Evolutionary conservation across 2,888 invertebrate species (phyloP).

Genomic region (Abscondita cerata): DNA sequence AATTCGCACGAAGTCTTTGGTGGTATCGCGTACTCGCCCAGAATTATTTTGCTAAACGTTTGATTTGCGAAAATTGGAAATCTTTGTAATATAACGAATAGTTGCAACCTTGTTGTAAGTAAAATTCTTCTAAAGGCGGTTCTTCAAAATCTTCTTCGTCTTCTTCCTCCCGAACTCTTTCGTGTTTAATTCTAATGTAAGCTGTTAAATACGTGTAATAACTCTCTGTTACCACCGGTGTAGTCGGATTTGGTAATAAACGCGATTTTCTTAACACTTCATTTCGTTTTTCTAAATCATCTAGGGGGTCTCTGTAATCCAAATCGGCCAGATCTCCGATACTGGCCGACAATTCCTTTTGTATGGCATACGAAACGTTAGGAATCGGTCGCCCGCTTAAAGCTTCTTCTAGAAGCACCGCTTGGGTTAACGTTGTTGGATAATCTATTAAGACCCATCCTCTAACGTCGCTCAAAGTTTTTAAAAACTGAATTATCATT

Average conservation of each 20-base stretch:
- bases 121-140: constrained; percentile 65
- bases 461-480: constrained; percentile 57
- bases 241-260: constrained; percentile 63
- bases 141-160: constrained; percentile 57
- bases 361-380: constrained; percentile 39
- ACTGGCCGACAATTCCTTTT: constrained; percentile 31
- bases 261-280: constrained; percentile 61
- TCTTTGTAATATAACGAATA: constrained; percentile 66
- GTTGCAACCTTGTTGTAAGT: constrained; percentile 64
- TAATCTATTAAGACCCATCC: constrained; percentile 73
- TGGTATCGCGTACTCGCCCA: constrained; percentile 55
- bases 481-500: constrained; percentile 68
- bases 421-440: constrained; percentile 66
- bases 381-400: constrained; percentile 64
- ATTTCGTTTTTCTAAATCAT: constrained; percentile 50
- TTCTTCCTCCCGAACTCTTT: neutral
- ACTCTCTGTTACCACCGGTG: constrained; percentile 50
- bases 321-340: constrained; percentile 45
- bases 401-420: constrained; percentile 66
- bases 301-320: constrained; percentile 32
- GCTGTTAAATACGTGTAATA: constrained; percentile 66
- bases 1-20: constrained; percentile 55
- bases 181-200: constrained; percentile 57
- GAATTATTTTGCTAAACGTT: constrained; percentile 56
- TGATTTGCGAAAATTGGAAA: constrained; percentile 64